A percentile compares a stretch with the other conserved stretches of the same genome.
These are phyloP conservation scores for Dryobota labecula DNA, from an alignment of 2,888 invertebrate genomes.

Conservation along the genomic window DNA sequence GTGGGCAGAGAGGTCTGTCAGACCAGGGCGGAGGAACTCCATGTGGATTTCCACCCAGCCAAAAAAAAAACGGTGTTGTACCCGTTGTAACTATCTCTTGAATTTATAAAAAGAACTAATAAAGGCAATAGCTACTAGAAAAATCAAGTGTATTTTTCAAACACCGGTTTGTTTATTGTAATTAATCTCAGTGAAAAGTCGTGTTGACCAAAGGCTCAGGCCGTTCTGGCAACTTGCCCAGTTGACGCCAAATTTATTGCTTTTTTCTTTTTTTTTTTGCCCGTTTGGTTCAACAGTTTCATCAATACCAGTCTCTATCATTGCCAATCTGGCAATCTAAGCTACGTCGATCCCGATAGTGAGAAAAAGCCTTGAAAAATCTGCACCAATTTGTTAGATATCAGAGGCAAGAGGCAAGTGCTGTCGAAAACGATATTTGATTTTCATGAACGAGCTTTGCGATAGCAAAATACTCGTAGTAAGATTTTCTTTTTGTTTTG, in stretches of 20 bases:
- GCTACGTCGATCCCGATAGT: constrained; percentile 15
- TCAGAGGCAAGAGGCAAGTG: not conserved
- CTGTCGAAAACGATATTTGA: not conserved
- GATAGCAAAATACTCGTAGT: not conserved
- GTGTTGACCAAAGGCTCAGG: constrained; percentile 19
- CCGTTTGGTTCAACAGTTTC: constrained; percentile 29
- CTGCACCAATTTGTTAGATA: constrained; percentile 10
- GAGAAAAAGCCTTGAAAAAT: constrained; percentile 8
- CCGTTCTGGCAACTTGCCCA: constrained; percentile 43
- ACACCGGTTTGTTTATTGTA: not conserved
- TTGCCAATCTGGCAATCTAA: constrained; percentile 29
- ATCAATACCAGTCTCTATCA: constrained; percentile 49
- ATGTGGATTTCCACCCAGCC: too few relatives aligned
- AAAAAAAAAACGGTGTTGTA: too few relatives aligned
- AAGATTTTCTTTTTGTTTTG: not conserved
- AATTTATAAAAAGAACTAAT: too few relatives aligned
- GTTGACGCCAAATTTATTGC: constrained; percentile 27
- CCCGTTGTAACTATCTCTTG: too few relatives aligned
- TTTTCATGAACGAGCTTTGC: not conserved
- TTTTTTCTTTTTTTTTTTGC: constrained; percentile 5
- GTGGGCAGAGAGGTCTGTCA: too few relatives aligned
- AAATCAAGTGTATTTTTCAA: not conserved
- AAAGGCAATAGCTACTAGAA: not conserved
- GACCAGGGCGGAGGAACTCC: too few relatives aligned
- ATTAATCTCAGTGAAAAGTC: constrained; percentile 39